Evolutionary conservation across 2,113 vertebrate species (phyloP).

Genomic region (Megaptera novaeangliae): DNA sequence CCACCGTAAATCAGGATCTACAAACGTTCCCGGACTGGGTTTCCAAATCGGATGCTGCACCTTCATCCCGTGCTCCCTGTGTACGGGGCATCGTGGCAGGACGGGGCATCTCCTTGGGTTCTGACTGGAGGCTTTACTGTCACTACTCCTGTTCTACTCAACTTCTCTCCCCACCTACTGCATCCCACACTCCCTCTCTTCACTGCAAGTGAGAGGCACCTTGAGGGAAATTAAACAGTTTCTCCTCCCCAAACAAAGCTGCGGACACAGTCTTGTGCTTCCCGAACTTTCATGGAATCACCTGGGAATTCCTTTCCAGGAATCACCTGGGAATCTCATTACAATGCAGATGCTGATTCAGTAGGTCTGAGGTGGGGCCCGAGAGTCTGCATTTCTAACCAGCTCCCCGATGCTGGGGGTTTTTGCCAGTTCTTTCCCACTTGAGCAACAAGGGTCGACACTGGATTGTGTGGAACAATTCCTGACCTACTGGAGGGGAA

Average conservation of each 20-base stretch:
- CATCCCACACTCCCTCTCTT: not conserved
- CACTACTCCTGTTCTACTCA: not conserved
- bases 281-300: not conserved
- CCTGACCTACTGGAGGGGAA: not conserved
- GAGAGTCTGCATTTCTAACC: not conserved
- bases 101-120: not conserved
- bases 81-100: rapidly evolving
- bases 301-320: no score
- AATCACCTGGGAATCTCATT: not conserved
- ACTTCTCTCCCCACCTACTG: not conserved
- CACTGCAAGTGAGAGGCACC: not conserved
- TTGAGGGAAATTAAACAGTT: not conserved
- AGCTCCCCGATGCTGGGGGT: not conserved
- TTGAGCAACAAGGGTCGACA: not conserved
- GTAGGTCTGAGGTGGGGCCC: not conserved
- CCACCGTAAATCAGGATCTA: not conserved
- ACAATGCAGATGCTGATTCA: not conserved
- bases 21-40: not conserved
- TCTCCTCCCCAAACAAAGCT: not conserved
- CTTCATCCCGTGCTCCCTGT: not conserved
- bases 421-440: not conserved
- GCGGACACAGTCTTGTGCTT: not conserved
- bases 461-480: not conserved
- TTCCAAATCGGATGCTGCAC: not conserved
- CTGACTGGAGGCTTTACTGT: not conserved